A percentile compares a stretch with the other conserved stretches of the same genome.
phyloP scores from a whole-genome alignment of 2,797 vertebrate species.

The Leuciscus waleckii region DNA sequence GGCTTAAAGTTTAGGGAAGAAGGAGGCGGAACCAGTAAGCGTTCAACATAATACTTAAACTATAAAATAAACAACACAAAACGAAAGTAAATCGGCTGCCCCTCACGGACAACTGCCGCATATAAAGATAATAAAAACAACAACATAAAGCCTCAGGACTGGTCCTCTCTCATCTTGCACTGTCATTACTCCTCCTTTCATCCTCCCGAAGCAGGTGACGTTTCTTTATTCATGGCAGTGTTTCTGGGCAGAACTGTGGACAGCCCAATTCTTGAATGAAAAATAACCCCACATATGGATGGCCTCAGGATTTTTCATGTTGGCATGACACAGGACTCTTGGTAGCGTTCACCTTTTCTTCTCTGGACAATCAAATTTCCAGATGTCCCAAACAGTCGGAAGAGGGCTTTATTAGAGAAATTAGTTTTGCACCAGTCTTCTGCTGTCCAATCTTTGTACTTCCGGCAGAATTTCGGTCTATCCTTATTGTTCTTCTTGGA shows the following conservation, averaged over 20 bases:
- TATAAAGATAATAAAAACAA: too few species aligned
- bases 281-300: not conserved
- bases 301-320: not conserved
- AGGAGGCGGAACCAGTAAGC: too few species aligned
- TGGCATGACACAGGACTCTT: not conserved
- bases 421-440: not conserved
- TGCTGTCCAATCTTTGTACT: not conserved
- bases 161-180: too few species aligned
- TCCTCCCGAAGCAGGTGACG: too few species aligned
- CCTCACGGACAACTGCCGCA: too few species aligned
- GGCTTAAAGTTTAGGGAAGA: too few species aligned
- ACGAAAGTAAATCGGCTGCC: too few species aligned
- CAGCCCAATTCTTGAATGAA: not conserved
- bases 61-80: too few species aligned
- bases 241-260: not conserved
- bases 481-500: not conserved
- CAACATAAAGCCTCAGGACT: too few species aligned
- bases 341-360: not conserved
- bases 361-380: not conserved
- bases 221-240: not conserved
- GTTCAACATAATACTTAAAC: too few species aligned
- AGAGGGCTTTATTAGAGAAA: not conserved
- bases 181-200: too few species aligned
- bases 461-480: not conserved
- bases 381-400: not conserved